Evolutionary conservation across 2,888 invertebrate genomes (phyloP).

Genomic region (Periphyllus acericola): DNA sequence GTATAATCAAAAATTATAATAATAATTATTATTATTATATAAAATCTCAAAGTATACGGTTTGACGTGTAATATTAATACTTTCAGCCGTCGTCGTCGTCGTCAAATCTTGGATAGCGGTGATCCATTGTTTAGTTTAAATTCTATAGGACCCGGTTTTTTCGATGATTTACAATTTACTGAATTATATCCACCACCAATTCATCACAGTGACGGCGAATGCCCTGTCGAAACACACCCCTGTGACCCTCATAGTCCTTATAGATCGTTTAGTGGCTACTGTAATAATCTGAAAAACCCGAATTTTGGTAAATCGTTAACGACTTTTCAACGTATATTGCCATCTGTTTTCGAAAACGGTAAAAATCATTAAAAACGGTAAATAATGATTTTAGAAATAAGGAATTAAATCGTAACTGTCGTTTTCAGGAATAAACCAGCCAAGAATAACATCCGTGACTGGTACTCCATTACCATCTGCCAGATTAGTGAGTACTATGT

Average conservation of each 20-base stretch:
- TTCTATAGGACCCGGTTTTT: constrained; percentile 71
- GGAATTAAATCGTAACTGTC: constrained; percentile 19
- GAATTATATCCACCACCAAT: constrained; percentile 72
- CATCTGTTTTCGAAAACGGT: constrained; percentile 90
- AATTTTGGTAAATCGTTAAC: constrained; percentile 85
- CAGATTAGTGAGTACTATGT: constrained; percentile 83
- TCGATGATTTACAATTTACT: constrained; percentile 82
- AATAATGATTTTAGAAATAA: neutral
- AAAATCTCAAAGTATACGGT: neutral
- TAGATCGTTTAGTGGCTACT: constrained; percentile 82
- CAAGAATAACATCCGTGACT: constrained; percentile 78
- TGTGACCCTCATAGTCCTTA: constrained; percentile 70
- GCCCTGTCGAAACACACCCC: constrained; percentile 69
- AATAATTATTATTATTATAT: neutral
- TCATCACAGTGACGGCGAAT: constrained; percentile 72
- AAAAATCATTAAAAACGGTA: constrained; percentile 65
- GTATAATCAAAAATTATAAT: neutral
- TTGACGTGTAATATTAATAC: neutral
- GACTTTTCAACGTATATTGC: constrained; percentile 84
- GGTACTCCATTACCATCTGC: constrained; percentile 86
- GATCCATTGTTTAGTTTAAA: constrained; percentile 69
- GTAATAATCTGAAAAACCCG: constrained; percentile 87
- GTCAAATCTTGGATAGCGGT: constrained; percentile 77
- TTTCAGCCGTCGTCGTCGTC: constrained; percentile 70
- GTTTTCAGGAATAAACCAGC: constrained; percentile 79